A percentile compares a stretch with the other conserved stretches of the same genome.
These are phyloP conservation scores for Diceros bicornis DNA, from an alignment of 2,797 vertebrate species.

Conservation along the genomic window DNA sequence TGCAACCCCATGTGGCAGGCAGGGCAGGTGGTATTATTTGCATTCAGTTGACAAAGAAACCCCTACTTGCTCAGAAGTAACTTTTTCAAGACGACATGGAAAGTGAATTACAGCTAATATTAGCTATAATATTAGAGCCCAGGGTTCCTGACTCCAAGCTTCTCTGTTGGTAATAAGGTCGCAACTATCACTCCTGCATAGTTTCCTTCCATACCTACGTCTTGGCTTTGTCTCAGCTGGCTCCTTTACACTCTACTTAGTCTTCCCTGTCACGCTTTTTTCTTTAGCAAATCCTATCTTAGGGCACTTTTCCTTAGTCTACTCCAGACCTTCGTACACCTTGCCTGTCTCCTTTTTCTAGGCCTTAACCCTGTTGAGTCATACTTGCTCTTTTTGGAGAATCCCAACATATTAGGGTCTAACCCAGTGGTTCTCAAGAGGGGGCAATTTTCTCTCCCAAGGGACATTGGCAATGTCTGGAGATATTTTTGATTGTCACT, in stretches of 20 bases:
- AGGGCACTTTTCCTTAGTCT: conserved; percentile 1
- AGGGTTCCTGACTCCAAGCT: conserved; percentile 5
- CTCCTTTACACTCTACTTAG: not conserved
- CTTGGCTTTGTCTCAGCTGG: not conserved
- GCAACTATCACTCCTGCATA: not conserved
- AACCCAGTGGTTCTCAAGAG: not conserved
- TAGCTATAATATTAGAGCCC: not conserved
- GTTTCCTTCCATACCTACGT: not conserved
- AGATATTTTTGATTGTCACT: conserved; percentile 37
- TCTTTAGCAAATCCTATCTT: conserved; percentile 28
- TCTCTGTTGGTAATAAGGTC: conserved; percentile 12
- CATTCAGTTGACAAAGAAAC: conserved; percentile 33
- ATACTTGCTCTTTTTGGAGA: conserved; percentile 22
- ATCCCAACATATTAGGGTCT: not conserved
- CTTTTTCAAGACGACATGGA: conserved; percentile 35
- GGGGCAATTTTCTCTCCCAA: conserved; percentile 16
- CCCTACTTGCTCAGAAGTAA: conserved; percentile 21
- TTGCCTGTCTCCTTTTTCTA: not conserved
- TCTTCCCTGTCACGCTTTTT: not conserved
- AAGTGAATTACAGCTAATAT: not conserved
- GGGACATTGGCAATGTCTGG: not conserved
- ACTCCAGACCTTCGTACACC: not conserved
- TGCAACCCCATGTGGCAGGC: not conserved
- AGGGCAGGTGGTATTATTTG: conserved; percentile 29
- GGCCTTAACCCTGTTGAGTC: conserved; percentile 25